Evolutionary conservation across 2,113 vertebrate species (phyloP), one percentile per base, ranked within the genome.

Genomic region (Phoenicopterus ruber): DNA sequence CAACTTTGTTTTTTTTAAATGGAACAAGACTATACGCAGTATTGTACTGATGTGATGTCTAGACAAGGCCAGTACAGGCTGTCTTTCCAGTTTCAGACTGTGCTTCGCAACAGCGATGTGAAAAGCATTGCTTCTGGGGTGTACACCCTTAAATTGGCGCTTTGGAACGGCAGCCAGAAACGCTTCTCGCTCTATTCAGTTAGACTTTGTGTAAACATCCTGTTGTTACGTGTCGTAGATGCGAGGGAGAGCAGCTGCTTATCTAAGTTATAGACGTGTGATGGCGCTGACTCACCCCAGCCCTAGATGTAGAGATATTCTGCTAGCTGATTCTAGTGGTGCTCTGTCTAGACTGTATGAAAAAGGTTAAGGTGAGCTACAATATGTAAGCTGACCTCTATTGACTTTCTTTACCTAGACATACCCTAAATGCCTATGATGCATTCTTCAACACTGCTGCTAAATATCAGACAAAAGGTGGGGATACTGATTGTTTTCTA

Each of bases 341-440:
- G 88, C 86, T 96, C 90, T 96, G 90, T 95, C 94, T 96, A 95
- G 86, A 92, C 93, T 96, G 86, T 96, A 87, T 95, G 93, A 94
- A 97, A 97, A 97, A 95, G 96, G 94, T 92, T 95, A 95, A 97
- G 96, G 95, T 97, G 96, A 97, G 95, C 97, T 97, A 94, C 97
- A 79, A 89, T 86, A 59, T 94, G 96, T 96, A 54, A 97, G 97
- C 96, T 97, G 97, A 97, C 91, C 52, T 97, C 94, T 97, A 96
- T 94, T 65, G 97, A 93, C 89, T 97, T 97, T 97, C 92, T 97
- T 97, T 97, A 97, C 89, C 95, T 96, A 97, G 97, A 97, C 92
- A 96, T 85, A 86, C 95, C 97, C 93, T 97, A 97, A 97, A 96
- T 97, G 96, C 93, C 96, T 96, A 94, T 97, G 96, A 95, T 95